Conservation (phyloP, 1,140 invertebrate genomes). For the Triops longicaudatus region DNA sequence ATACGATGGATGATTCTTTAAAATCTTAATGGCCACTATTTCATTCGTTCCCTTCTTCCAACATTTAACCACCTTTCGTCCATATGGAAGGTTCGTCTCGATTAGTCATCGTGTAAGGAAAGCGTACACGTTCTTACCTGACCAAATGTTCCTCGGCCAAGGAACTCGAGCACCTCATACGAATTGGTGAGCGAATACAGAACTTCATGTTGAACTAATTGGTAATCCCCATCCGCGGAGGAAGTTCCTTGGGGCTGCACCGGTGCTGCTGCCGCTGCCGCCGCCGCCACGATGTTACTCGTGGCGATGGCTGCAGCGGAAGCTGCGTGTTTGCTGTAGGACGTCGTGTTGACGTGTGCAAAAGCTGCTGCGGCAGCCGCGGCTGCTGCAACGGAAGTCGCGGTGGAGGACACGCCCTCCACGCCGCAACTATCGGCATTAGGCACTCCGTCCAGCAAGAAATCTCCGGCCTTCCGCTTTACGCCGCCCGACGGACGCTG, state of each 20-base stretch:
- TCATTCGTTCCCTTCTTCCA: conserved; percentile 99
- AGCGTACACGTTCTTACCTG: conserved; percentile 51
- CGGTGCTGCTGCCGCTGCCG: conserved; percentile 51
- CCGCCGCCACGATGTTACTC: conserved; percentile 21
- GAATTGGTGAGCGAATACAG: conserved; percentile 86
- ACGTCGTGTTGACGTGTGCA: conserved; percentile 56
- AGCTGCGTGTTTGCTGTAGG: conserved; percentile 58
- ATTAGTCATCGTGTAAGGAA: background rate
- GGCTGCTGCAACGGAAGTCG: conserved; percentile 30
- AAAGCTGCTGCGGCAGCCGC: conserved; percentile 28
- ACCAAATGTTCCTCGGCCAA: conserved; percentile 96
- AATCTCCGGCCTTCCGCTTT: conserved; percentile 28
- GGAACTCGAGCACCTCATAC: conserved; percentile 96
- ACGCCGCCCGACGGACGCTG: conserved; percentile 24
- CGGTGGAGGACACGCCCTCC: conserved; percentile 31
- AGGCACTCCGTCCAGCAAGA: conserved; percentile 32
- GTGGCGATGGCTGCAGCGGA: conserved; percentile 31
- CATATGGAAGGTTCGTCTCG: background rate
- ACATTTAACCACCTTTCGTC: conserved; percentile 86
- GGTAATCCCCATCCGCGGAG: conserved; percentile 85
- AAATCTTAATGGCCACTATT: conserved; percentile 98
- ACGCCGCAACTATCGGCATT: conserved; percentile 30
- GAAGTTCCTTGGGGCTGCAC: conserved; percentile 45
- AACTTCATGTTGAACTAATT: conserved; percentile 95
- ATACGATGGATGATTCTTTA: conserved; percentile 99